Percentiles rank a stretch among this genome's conserved stretches.
These are phyloP conservation scores for Parauchenoglanis ngamensis DNA, from an alignment of 2,797 vertebrate genomes.

Conservation along the genomic window DNA sequence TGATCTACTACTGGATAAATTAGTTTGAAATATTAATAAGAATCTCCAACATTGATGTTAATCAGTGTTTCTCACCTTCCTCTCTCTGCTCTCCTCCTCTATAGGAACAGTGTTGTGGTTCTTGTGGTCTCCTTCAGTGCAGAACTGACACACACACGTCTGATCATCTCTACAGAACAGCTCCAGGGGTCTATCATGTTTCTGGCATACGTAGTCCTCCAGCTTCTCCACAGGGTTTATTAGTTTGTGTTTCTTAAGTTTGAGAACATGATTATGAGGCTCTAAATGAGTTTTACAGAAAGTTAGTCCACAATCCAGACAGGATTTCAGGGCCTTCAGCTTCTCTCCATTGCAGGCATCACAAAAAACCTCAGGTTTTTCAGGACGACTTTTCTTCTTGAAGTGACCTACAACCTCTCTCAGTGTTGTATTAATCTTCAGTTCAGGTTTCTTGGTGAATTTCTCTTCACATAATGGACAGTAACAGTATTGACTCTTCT, in stretches of 20 bases:
- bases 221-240: conserved; percentile 10
- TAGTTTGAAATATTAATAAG: too few relatives aligned
- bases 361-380: conserved; percentile 22
- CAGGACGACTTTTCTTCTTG: background rate
- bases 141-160: background rate
- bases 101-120: background rate
- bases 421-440: conserved; percentile 40
- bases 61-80: too few relatives aligned
- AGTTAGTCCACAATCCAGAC: conserved; percentile 47
- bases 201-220: conserved; percentile 25
- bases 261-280: conserved; percentile 19
- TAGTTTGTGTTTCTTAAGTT: conserved; percentile 11
- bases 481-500: background rate
- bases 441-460: conserved; percentile 25
- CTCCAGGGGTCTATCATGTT: background rate
- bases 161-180: background rate
- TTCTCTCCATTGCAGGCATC: conserved; percentile 18
- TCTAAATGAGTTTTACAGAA: conserved; percentile 46
- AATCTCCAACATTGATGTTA: background rate
- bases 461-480: conserved; percentile 36
- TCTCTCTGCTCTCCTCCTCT: background rate
- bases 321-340: background rate
- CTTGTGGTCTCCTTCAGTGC: background rate
- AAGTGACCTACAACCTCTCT: conserved; percentile 16
- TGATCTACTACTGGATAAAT: background rate